phyloP scores from a whole-genome alignment of 1,140 invertebrate genomes.

The Eciton burchellii region DNA sequence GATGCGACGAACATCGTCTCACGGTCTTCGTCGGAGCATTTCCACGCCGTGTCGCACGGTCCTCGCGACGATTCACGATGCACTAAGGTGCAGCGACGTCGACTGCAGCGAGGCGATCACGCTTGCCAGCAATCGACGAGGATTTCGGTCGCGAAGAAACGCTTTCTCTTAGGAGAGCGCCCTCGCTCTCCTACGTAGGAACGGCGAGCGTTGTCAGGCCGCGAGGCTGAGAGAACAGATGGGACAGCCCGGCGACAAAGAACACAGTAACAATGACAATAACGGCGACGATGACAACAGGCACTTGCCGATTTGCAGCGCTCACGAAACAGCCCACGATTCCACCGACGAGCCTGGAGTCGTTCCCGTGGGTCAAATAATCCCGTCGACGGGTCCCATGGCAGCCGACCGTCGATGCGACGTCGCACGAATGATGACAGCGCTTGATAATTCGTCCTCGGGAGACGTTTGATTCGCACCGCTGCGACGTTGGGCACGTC shows the following conservation, averaged over 20 bases:
- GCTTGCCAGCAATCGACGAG: not conserved
- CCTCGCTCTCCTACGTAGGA: conserved; percentile 1
- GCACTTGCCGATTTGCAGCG: conserved; percentile 80
- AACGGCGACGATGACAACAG: not conserved
- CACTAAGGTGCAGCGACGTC: not conserved
- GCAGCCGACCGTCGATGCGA: conserved; percentile 64
- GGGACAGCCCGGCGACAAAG: conserved; percentile 4
- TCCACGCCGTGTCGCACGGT: not conserved
- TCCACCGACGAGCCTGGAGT: conserved; percentile 83
- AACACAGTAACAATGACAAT: not conserved
- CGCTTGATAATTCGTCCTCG: not conserved
- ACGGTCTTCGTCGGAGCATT: conserved; percentile 9
- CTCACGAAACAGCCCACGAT: conserved; percentile 77
- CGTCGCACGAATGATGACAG: conserved; percentile 38
- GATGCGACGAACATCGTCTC: not conserved
- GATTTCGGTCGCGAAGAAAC: conserved; percentile 30
- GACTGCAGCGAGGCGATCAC: not conserved
- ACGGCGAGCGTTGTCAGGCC: conserved; percentile 1
- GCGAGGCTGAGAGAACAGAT: conserved; percentile 20
- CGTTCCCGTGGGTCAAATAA: conserved; percentile 83
- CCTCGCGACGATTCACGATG: no score
- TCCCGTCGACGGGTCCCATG: conserved; percentile 78
- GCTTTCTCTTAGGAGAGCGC: conserved; percentile 44
- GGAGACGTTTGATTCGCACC: not conserved
- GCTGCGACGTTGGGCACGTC: not conserved